Evolutionary conservation across 2,888 invertebrate species (phyloP).

Genomic region (Linnaemya tessellans): DNA sequence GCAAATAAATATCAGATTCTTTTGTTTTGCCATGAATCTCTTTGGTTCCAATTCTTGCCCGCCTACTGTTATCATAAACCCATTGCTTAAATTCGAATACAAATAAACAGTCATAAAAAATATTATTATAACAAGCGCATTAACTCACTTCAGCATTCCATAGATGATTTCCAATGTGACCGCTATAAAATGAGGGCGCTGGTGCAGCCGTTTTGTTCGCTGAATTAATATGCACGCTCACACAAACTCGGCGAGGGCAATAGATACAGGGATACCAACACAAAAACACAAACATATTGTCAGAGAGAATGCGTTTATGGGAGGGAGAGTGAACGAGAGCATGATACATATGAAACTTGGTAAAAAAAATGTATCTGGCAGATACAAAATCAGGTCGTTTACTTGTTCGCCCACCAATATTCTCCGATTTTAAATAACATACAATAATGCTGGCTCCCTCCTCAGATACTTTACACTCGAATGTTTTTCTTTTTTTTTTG

Average conservation of each 20-base stretch:
- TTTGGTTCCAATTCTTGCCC: constrained; percentile 25
- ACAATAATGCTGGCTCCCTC: not conserved
- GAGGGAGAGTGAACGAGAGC: constrained; percentile 26
- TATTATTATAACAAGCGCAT: constrained; percentile 72
- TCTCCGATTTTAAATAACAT: constrained; percentile 43
- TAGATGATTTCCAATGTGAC: constrained; percentile 55
- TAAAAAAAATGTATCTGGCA: constrained; percentile 66
- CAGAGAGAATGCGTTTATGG: constrained; percentile 15
- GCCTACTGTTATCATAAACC: constrained; percentile 20
- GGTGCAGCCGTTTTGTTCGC: constrained; percentile 40
- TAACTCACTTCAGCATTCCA: constrained; percentile 75
- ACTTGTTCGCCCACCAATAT: constrained; percentile 67
- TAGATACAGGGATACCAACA: constrained; percentile 15
- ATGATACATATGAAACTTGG: constrained; percentile 23
- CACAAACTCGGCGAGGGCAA: constrained; percentile 4
- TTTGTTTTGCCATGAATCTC: constrained; percentile 63
- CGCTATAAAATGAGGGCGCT: constrained; percentile 70
- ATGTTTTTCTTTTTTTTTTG: not conserved
- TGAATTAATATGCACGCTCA: constrained; percentile 14
- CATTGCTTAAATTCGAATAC: constrained; percentile 68
- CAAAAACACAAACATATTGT: constrained; percentile 31
- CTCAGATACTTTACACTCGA: not conserved
- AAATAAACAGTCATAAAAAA: constrained; percentile 71
- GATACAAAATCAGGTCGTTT: constrained; percentile 69
- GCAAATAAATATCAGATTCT: constrained; percentile 54